Evolutionary conservation across 2,888 invertebrate genomes (phyloP), one percentile per base, ranked within the genome.

Genomic region (Carpatolechia fugitivella): DNA sequence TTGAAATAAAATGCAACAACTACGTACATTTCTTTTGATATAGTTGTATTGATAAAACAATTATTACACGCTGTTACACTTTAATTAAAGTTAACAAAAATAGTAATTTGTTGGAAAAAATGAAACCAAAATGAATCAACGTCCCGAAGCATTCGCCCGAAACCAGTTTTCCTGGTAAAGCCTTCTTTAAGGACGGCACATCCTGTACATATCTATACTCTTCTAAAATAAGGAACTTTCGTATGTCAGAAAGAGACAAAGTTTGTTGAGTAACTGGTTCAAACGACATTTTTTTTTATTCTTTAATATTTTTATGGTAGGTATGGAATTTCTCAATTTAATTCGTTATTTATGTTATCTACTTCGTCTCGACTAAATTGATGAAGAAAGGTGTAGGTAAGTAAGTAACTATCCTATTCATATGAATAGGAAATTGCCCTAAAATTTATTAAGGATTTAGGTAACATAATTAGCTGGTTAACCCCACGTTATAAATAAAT

Each of bases 161-260:
- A 86, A 86, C 86, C 82, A 78, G 89, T 87, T 87, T 83, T 71
- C 80, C 74, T 72, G 63, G 71, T 72, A 71, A 82, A 87, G 85
- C 85, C 86, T 88, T 82, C 81, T 76, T 71, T 72, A 78, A 79
- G 78, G 86, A 81, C 77, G 80, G 70, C 66, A 66, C 72, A 76
- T 75, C 76, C 78, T 78, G 76, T 76, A 77, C 78, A 69, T 79
- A 75, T 76, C 75, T 64, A 74, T 87, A 86, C 79, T 87, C 74
- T 66, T 86, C 73, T 63, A 59, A 60, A 66, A 58, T 72, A 66
- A 59, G 52, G 58, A 66, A 61, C 57, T 58, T 63, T 55, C 56
- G 53, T 52, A 57, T 29, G 65, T 41, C 51, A 58, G 69, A 77
- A 62, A 65, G 78, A 73, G 85, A 87, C 68, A 68, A 66, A 64